Percentiles rank a stretch among this genome's conserved stretches.
Evolutionary conservation across 2,888 invertebrate genomes (phyloP).

Genomic region (Xestobium rufovillosum): DNA sequence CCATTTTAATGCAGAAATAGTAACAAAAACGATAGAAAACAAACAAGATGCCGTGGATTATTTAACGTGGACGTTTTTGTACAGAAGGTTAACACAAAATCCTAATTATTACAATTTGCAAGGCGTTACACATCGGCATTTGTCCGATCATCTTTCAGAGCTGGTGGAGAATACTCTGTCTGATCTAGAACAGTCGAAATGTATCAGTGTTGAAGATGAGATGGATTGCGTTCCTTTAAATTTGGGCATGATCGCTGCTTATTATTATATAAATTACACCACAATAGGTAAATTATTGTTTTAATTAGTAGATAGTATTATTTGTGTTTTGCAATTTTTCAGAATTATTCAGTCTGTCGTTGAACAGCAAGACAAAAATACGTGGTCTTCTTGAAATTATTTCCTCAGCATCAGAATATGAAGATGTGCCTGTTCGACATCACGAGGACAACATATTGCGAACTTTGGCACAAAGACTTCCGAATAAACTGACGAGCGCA

Average conservation of each 20-base stretch:
- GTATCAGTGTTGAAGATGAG: conserved; percentile 96
- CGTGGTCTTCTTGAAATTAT: conserved; percentile 96
- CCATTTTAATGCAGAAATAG: conserved; percentile 99
- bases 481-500: conserved; percentile 55
- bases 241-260: conserved; percentile 99
- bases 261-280: conserved; percentile 99
- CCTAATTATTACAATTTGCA: conserved; percentile 99
- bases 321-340: no score
- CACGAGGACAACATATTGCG: conserved; percentile 84
- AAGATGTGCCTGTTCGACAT: conserved; percentile 88
- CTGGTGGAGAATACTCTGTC: conserved; percentile 91
- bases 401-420: conserved; percentile 95
- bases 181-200: conserved; percentile 93
- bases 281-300: conserved; percentile 69
- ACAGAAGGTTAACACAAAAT: conserved; percentile 94
- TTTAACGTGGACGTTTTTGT: conserved; percentile 98
- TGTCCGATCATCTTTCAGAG: conserved; percentile 97
- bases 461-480: conserved; percentile 48
- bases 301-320: not conserved
- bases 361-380: conserved; percentile 96
- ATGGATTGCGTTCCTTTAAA: conserved; percentile 96
- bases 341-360: conserved; percentile 95
- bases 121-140: conserved; percentile 91
- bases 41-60: conserved; percentile 99
- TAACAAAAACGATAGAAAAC: conserved; percentile 99